These are phyloP conservation scores for Coelinius sp. DNA, from an alignment of 2,888 invertebrate genomes.

Conservation along the genomic window DNA sequence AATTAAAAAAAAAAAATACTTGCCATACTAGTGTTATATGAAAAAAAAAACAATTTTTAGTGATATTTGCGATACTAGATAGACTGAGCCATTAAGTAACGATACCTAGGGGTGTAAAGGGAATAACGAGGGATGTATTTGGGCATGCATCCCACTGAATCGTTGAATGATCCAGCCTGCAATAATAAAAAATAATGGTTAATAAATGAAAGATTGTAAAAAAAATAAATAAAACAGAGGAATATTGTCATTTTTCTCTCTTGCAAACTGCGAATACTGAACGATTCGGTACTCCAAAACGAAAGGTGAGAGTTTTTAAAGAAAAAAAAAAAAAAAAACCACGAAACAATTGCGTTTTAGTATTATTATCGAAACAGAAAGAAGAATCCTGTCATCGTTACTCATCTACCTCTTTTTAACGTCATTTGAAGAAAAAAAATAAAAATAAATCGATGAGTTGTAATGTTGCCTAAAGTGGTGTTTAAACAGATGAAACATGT, in stretches of 20 bases:
- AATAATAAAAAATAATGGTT: constrained; percentile 15
- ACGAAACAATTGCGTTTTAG: constrained; percentile 45
- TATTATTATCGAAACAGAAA: constrained; percentile 40
- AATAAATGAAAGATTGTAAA: background rate
- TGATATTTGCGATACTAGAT: constrained; percentile 54
- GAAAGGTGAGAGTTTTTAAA: constrained; percentile 26
- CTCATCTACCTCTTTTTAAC: constrained; percentile 42
- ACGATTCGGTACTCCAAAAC: constrained; percentile 33
- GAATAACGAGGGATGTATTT: constrained; percentile 30
- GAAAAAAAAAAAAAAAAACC: constrained; percentile 29
- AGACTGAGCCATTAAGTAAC: constrained; percentile 54
- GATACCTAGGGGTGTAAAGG: constrained; percentile 46
- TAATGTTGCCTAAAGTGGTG: constrained; percentile 23
- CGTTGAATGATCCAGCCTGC: constrained; percentile 25
- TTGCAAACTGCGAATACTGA: constrained; percentile 30
- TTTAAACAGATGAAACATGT: constrained; percentile 28
- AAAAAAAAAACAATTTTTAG: constrained; percentile 46
- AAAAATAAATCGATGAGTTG: constrained; percentile 26
- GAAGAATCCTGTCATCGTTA: constrained; percentile 33
- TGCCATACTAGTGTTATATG: constrained; percentile 53
- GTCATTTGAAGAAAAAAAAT: constrained; percentile 29
- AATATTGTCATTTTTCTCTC: constrained; percentile 4
- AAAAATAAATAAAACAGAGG: constrained; percentile 9
- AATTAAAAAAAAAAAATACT: constrained; percentile 42
- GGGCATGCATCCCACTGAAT: constrained; percentile 29